phyloP scores from a whole-genome alignment of 2,797 vertebrate species.

The Catostomus latipinnis region DNA sequence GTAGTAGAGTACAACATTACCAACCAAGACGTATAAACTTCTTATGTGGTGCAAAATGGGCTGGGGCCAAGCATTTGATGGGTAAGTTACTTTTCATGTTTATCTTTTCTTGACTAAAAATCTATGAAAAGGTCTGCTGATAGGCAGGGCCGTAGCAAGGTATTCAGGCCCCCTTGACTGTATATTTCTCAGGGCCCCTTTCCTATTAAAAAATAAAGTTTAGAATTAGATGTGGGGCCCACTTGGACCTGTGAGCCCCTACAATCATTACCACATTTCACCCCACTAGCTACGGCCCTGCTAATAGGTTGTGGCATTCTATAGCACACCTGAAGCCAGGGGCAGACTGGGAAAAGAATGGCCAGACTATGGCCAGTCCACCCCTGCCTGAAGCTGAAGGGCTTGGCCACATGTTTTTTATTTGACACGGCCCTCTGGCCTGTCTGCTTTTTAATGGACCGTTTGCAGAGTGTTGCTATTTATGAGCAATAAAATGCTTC shows the following conservation, averaged over 20 bases:
- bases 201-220: too few species aligned
- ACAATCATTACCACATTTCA: too few species aligned
- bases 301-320: background rate
- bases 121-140: slow-evolving; percentile 4
- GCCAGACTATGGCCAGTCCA: too few species aligned
- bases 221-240: too few species aligned
- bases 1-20: background rate
- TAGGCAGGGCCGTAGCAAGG: too few species aligned
- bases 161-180: too few species aligned
- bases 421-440: slow-evolving; percentile 50
- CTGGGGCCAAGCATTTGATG: slow-evolving; percentile 10
- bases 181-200: too few species aligned
- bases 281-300: too few species aligned
- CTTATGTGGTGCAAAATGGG: background rate
- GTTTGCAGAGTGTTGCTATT: slow-evolving; percentile 44
- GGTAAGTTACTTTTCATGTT: slow-evolving; percentile 20
- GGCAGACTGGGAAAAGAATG: too few species aligned
- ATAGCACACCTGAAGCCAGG: slow-evolving; percentile 13
- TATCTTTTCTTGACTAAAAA: slow-evolving; percentile 31
- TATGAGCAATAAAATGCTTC: slow-evolving; percentile 46
- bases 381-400: background rate
- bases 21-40: slow-evolving; percentile 15
- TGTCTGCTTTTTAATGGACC: slow-evolving; percentile 52
- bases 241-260: too few species aligned
- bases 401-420: slow-evolving; percentile 49